These are phyloP conservation scores for Myzus persicae DNA, from an alignment of 1,140 invertebrate species.

Conservation along the genomic window DNA sequence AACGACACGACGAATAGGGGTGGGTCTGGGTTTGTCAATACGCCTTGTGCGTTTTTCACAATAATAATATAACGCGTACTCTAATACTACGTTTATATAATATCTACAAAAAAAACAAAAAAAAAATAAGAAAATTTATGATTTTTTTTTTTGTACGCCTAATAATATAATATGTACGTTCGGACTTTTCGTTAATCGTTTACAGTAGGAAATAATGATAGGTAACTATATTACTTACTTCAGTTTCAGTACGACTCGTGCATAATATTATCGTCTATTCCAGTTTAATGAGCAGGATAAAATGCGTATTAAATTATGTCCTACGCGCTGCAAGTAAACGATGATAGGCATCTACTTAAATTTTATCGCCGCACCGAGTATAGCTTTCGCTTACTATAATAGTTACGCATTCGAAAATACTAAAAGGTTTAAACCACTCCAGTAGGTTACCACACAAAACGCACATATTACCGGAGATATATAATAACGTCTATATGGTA, in stretches of 20 bases:
- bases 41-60: too few species aligned
- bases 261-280: slow-evolving; percentile 13
- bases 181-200: neutral
- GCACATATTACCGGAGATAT: too few species aligned
- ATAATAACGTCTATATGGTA: too few species aligned
- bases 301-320: neutral
- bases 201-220: neutral
- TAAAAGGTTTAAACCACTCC: neutral
- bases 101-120: neutral
- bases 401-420: slow-evolving; percentile 10
- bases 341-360: neutral
- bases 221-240: neutral
- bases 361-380: neutral
- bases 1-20: neutral
- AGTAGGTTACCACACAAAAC: neutral
- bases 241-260: neutral
- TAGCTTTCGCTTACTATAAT: neutral
- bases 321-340: neutral
- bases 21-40: neutral
- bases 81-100: too few species aligned
- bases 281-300: neutral
- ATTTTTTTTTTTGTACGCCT: neutral
- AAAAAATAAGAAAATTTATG: neutral
- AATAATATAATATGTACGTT: neutral
- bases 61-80: neutral